Conservation (phyloP, 2,113 vertebrate species). For the Puma concolor region DNA sequence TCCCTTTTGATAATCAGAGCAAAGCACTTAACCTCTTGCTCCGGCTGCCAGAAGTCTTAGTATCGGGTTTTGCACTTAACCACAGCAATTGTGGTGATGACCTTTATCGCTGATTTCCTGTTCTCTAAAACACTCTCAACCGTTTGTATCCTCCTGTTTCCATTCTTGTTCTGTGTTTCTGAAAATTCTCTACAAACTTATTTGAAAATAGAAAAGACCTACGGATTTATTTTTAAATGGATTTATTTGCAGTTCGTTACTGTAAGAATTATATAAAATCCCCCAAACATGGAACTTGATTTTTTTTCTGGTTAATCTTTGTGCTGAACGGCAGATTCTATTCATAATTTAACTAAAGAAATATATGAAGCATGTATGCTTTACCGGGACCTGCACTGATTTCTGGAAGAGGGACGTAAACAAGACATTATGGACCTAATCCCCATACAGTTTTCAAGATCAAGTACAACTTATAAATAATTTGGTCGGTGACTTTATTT, state of each 20-base stretch:
- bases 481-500: not conserved
- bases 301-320: not conserved
- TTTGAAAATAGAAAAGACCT: not conserved
- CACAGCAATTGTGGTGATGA: not conserved
- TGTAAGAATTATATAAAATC: not conserved
- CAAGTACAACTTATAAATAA: not conserved
- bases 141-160: not conserved
- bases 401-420: not conserved
- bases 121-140: not conserved
- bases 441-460: not conserved
- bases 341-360: not conserved
- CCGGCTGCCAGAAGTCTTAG: not conserved
- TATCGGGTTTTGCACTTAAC: not conserved
- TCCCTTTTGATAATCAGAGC: not conserved
- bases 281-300: not conserved
- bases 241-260: not conserved
- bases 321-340: not conserved
- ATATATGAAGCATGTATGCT: not conserved
- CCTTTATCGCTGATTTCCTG: not conserved
- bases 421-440: not conserved
- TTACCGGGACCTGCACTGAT: not conserved
- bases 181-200: not conserved
- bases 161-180: not conserved
- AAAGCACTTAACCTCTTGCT: conserved; percentile 18
- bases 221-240: not conserved